Evolutionary conservation across 1,140 invertebrate species (phyloP), one percentile per base, ranked within the genome.

Genomic region (Callitettix versicolor): DNA sequence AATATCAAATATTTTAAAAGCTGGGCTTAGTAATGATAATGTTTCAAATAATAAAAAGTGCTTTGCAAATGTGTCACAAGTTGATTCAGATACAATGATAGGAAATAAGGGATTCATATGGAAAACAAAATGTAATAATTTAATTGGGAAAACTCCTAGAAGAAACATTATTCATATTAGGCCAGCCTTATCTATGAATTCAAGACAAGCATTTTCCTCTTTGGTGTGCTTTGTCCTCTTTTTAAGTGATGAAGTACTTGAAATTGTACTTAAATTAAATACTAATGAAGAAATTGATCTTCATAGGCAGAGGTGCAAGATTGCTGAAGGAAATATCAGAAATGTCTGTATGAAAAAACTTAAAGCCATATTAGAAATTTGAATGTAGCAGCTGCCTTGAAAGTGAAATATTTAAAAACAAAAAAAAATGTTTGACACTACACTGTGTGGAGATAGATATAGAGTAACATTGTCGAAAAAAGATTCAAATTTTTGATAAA

Each of bases 401-500:
- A 64, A 58, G 57, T 63, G 53, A 64, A 64, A 43, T 62, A 66
- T 58, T 52, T 68, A n/a, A 47, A 38, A 47, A 50, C 47, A 12
- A 60, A 58, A 40, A n/a, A 42, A 59, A 43, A 59, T 64, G 50
- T 66, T 64, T 57, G 53, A 64, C 26, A 43, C 6, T 34, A 41
- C 52, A 53, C 41, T 58, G 21, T 63, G 57, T 42, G 64, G 64
- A 11, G 55, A 57, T 12, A 50, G 57, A 21, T 68, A 63, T 58
- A 41, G 53, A 43, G 56, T 63, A 30, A 60, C 50, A n/a, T 70
- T 71, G 67, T 61, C 53, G 18, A 51, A 30, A 57, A 60, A 24
- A 52, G 70, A 49, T 72, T 71, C 57, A 48, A 61, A 49, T 70
- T 70, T 61, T 41, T 72, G n/a, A 43, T 67, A 33, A 53, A 58